Evolutionary conservation across 2,888 invertebrate species (phyloP).

Genomic region (Cancer borealis): DNA sequence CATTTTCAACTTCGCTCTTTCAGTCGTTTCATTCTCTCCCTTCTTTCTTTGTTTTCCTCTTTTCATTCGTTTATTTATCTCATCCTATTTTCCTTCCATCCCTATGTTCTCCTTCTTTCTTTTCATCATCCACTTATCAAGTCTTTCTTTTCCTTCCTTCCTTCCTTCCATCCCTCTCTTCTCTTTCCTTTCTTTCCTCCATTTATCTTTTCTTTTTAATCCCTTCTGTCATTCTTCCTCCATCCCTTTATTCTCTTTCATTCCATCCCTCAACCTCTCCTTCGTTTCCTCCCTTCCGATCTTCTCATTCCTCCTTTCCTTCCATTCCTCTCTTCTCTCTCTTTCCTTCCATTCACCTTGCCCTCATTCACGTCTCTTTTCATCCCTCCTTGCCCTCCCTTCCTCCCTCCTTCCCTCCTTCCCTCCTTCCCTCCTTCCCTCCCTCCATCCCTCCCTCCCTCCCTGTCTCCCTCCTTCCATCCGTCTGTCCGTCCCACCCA

Average conservation of each 20-base stretch:
- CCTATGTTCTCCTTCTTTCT: not conserved
- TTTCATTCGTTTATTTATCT: not conserved
- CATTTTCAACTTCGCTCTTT: not conserved
- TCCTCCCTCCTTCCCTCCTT: not conserved
- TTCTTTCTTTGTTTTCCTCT: not conserved
- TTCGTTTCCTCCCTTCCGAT: no score
- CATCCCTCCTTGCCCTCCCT: not conserved
- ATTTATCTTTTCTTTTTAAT: no score
- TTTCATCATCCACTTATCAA: not conserved
- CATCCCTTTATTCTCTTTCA: no score
- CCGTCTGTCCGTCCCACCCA: not conserved
- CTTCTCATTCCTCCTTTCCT: not conserved
- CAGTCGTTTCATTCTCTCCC: no score
- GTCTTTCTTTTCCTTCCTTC: no score
- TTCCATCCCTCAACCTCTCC: no score
- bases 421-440: not conserved
- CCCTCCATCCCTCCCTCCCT: not conserved
- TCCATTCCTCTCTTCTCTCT: not conserved
- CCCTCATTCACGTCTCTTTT: no score
- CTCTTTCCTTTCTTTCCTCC: no score
- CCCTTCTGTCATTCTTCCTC: no score
- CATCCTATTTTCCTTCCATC: not conserved
- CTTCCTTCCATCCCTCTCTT: no score
- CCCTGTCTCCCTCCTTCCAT: not conserved
- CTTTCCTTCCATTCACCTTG: no score